Evolutionary conservation across 2,888 invertebrate species (phyloP).

Genomic region (Papilio demoleus): DNA sequence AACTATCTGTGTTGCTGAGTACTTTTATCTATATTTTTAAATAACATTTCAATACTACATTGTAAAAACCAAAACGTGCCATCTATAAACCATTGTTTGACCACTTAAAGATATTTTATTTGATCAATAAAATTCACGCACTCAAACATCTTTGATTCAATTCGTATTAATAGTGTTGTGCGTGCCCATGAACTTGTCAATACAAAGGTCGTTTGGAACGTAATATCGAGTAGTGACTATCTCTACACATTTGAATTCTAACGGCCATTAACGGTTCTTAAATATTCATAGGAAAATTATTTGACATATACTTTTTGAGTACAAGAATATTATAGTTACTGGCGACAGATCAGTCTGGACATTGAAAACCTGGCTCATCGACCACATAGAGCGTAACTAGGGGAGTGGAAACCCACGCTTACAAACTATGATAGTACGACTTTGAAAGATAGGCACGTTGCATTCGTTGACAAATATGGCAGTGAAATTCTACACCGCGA

Average conservation of each 20-base stretch:
- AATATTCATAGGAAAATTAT: slow-evolving; percentile 5
- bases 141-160: slow-evolving; percentile 48
- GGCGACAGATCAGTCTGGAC: too few species aligned
- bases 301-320: background rate
- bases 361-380: background rate
- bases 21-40: too few species aligned
- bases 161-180: slow-evolving; percentile 49
- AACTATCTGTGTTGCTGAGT: too few species aligned
- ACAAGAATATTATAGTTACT: too few species aligned
- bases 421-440: background rate
- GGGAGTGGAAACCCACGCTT: background rate
- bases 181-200: slow-evolving; percentile 52
- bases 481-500: slow-evolving; percentile 57
- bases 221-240: slow-evolving; percentile 22
- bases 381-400: background rate
- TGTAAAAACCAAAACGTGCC: background rate
- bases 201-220: slow-evolving; percentile 43
- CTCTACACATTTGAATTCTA: slow-evolving; percentile 34
- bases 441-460: slow-evolving; percentile 10
- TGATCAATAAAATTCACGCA: slow-evolving; percentile 45
- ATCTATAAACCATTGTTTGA: background rate
- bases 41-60: background rate
- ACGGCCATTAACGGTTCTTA: slow-evolving; percentile 34
- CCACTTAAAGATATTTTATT: slow-evolving; percentile 5
- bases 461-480: slow-evolving; percentile 51